Base-by-base conservation (phyloP, 2,888 invertebrate species). In the Elmis aenea region DNA sequence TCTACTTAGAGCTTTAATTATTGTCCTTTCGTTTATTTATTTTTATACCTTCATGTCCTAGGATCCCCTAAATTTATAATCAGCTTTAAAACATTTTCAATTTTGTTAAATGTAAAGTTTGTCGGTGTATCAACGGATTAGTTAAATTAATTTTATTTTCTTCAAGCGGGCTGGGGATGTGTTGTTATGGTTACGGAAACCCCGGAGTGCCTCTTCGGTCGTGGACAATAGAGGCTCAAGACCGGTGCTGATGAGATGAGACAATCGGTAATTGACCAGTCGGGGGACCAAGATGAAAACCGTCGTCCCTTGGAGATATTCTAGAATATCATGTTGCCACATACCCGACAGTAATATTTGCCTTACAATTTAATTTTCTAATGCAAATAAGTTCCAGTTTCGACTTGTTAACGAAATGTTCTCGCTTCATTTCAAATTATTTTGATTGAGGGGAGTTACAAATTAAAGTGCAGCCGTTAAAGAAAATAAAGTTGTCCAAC, bases 241-340 rank as follows among this genome's bases (percentile, higher is more conserved):
- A 47, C 47, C 45, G 46, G 36, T 43, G 45, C 45, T 44, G 53
- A 58, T 53, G 57, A 51, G 49, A 51, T 46, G 52, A 52, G 54
- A 56, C 57, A 56, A 56, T 55, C 54, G 50, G 54, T 59, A 58
- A 58, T 59, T 59, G 59, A 59, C 58, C 59, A 51, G 51, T 41
- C 43, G 47, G 42, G 49, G 26, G 38, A 23, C 34, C 30, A 33
- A 31, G 38, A 42, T 42, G 38, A 42, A 42, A 36, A 28, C 26
- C 8, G 5, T 18, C 18, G 8, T 18, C 18, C 8, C 18, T 8
- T 18, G 18, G 18, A 18, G 5, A 6, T 18, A 18, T 6, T 18
- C 8, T 18, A 18, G 18, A 18, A 8, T 18, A 18, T 6, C 18
- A 5, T 18, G n/a, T n/a, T n/a, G n/a, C n/a, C n/a, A n/a, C n/a